phyloP scores from a whole-genome alignment of 2,888 invertebrate genomes.

The Alitta virens region DNA sequence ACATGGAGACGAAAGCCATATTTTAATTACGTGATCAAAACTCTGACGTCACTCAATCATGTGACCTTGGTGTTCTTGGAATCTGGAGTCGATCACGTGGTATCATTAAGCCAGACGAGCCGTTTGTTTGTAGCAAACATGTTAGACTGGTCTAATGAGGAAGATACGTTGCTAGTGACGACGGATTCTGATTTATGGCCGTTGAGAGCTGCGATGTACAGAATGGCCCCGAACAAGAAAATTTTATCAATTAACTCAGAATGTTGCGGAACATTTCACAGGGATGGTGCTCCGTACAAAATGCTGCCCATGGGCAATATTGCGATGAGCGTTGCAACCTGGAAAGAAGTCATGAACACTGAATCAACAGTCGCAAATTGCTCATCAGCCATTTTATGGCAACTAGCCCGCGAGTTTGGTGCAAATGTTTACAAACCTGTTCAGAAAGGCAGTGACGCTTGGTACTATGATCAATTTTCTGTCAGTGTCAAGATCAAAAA shows the following conservation, averaged over 20 bases:
- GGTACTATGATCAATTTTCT: slow-evolving; percentile 10
- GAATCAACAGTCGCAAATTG: too few relatives aligned
- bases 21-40: neutral
- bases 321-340: slow-evolving; percentile 3
- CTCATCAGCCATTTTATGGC: neutral
- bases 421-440: neutral
- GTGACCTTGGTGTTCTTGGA: slow-evolving; percentile 1
- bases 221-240: neutral
- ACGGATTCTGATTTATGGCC: slow-evolving; percentile 12
- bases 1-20: slow-evolving; percentile 1
- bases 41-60: neutral
- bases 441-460: slow-evolving; percentile 11
- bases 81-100: neutral
- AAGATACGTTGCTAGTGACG: neutral
- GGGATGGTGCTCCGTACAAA: neutral
- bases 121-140: slow-evolving; percentile 1
- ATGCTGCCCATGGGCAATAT: slow-evolving; percentile 12
- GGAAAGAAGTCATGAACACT: slow-evolving; percentile 2
- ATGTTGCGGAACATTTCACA: slow-evolving; percentile 7
- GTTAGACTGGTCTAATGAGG: slow-evolving; percentile 6
- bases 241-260: slow-evolving; percentile 10
- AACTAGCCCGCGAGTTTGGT: slow-evolving; percentile 2
- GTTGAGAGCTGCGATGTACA: neutral
- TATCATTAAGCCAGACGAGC: neutral
- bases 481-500: slow-evolving; percentile 3